A percentile compares a stretch with the other conserved stretches of the same genome.
Conservation (phyloP, 2,888 invertebrate genomes). For the Ariolimax columbianus region DNA sequence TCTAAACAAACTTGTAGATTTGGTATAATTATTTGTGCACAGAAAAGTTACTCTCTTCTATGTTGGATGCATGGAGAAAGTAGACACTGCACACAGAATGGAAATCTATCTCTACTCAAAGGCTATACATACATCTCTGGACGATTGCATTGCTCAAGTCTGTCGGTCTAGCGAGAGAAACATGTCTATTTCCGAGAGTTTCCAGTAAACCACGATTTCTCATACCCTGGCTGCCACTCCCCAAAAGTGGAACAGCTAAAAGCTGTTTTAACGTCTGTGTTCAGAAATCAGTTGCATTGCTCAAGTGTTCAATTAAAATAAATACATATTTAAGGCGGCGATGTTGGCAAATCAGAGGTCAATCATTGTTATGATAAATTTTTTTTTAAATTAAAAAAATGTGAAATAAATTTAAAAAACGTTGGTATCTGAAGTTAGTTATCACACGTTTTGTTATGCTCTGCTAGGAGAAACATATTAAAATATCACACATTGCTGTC, state of each 20-base stretch:
- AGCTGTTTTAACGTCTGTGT: not conserved
- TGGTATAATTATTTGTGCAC: not conserved
- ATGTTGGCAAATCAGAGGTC: too few relatives aligned
- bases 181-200: not conserved
- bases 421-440: too few relatives aligned
- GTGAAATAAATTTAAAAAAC: too few relatives aligned
- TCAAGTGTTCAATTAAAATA: too few relatives aligned
- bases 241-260: not conserved
- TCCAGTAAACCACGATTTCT: not conserved
- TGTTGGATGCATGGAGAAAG: not conserved
- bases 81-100: too few relatives aligned
- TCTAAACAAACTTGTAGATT: not conserved
- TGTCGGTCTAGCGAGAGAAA: not conserved
- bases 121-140: not conserved
- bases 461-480: too few relatives aligned
- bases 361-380: too few relatives aligned
- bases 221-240: not conserved
- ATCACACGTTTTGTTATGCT: too few relatives aligned
- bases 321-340: too few relatives aligned
- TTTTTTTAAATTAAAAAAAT: too few relatives aligned
- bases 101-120: not conserved
- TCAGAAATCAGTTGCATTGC: constrained; percentile 27
- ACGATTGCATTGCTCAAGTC: constrained; percentile 38
- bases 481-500: too few relatives aligned
- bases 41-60: not conserved